Percentiles rank a stretch among this genome's conserved stretches.
Conservation (phyloP, 1,140 invertebrate species). For the Bombyx mori region DNA sequence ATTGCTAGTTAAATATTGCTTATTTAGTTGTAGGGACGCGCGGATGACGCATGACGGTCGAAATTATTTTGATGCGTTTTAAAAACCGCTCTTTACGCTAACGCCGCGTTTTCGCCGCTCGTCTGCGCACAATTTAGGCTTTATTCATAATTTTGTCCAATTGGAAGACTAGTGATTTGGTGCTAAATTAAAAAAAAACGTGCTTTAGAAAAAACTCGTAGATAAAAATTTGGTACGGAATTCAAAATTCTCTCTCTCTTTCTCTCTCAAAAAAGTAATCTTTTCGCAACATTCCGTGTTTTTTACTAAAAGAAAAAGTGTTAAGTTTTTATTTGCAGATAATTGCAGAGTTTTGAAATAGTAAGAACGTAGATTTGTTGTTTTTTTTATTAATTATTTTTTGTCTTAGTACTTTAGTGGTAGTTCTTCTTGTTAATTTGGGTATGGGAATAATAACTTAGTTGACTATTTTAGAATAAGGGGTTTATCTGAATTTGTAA, state of each 20-base stretch:
- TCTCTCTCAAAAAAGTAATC: too few species aligned
- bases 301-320: slow-evolving; percentile 34
- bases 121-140: slow-evolving; percentile 36
- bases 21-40: slow-evolving; percentile 44
- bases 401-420: slow-evolving; percentile 58
- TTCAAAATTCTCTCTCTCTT: not conserved
- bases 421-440: slow-evolving; percentile 69
- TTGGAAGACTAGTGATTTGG: slow-evolving; percentile 69
- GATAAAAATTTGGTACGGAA: slow-evolving; percentile 1
- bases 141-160: slow-evolving; percentile 62
- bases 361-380: slow-evolving; percentile 61
- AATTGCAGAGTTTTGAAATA: slow-evolving; percentile 40
- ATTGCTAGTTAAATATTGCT: slow-evolving; percentile 66
- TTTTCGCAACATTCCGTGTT: slow-evolving; percentile 64
- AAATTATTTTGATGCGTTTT: too few species aligned
- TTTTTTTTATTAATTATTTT: slow-evolving; percentile 25
- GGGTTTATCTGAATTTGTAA: slow-evolving; percentile 63
- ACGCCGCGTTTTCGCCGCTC: too few species aligned
- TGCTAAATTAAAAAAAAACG: slow-evolving; percentile 60
- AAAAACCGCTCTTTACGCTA: too few species aligned
- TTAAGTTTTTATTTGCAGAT: slow-evolving; percentile 68
- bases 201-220: not conserved
- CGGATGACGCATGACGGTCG: too few species aligned
- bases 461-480: slow-evolving; percentile 63
- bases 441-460: slow-evolving; percentile 66